phyloP scores from a whole-genome alignment of 1,140 invertebrate genomes.

The Brachionus sp. region DNA sequence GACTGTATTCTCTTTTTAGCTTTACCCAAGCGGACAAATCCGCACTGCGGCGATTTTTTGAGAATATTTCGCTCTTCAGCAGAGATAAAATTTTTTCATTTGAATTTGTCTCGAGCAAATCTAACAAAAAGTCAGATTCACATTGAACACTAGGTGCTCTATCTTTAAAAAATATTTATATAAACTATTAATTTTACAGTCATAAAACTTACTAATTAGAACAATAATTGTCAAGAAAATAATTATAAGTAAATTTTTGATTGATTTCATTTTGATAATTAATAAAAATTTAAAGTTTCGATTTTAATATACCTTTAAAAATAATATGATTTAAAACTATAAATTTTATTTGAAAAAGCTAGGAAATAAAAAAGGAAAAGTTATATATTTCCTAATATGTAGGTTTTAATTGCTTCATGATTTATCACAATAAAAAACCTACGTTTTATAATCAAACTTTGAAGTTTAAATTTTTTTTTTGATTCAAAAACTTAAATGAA shows the following conservation, averaged over 20 bases:
- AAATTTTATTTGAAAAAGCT: not conserved
- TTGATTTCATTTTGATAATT: slow-evolving; percentile 25
- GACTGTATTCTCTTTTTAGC: not conserved
- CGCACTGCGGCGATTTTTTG: not conserved
- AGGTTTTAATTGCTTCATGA: not conserved
- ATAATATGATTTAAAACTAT: not conserved
- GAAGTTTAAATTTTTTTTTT: not conserved
- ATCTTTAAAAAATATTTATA: not conserved
- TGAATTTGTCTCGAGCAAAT: not conserved
- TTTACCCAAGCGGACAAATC: not conserved
- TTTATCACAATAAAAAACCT: not conserved
- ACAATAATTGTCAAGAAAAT: not conserved
- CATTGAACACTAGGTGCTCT: not conserved
- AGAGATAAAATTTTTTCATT: not conserved
- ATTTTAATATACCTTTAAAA: slow-evolving; percentile 6
- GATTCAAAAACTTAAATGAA: not conserved
- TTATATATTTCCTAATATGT: not conserved
- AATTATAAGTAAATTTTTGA: not conserved
- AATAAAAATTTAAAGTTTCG: not conserved
- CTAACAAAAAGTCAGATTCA: not conserved
- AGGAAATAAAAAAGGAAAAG: not conserved
- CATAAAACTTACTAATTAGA: not conserved
- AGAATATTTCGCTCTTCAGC: not conserved
- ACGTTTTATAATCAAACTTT: not conserved
- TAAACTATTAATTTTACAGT: not conserved